Evolutionary conservation across 2,888 invertebrate species (phyloP).

Genomic region (Caenorhabditis imperialis): DNA sequence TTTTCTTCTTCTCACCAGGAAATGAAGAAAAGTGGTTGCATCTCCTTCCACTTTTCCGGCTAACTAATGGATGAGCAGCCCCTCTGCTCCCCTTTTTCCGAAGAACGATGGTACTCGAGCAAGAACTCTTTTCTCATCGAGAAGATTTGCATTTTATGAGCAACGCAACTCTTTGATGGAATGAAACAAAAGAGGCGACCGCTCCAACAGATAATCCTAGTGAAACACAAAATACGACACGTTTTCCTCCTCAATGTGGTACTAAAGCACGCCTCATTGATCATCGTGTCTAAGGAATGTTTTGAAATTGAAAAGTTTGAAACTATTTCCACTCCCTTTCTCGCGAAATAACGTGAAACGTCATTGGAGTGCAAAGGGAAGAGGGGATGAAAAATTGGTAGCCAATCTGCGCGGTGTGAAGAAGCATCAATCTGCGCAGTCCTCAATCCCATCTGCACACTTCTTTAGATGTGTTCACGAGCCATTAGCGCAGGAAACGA

Average conservation of each 20-base stretch:
- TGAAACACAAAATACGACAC: conserved; percentile 20
- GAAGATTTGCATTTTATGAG: conserved; percentile 45
- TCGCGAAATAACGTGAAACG: too few species aligned
- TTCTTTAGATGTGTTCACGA: conserved; percentile 56
- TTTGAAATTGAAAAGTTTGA: conserved; percentile 29
- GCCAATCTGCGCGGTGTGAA: conserved; percentile 42
- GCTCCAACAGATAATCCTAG: conserved; percentile 38
- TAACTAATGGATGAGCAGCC: conserved; percentile 7
- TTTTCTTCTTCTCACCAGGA: conserved; percentile 5
- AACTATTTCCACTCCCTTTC: background rate
- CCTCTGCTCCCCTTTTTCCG: too few species aligned
- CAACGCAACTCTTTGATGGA: too few species aligned
- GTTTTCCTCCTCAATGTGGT: conserved; percentile 34
- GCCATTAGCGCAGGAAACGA: conserved; percentile 58
- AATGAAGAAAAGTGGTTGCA: conserved; percentile 17
- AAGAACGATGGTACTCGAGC: too few species aligned
- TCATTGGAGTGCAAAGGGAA: conserved; percentile 44
- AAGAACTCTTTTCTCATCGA: conserved; percentile 14
- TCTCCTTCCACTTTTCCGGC: background rate
- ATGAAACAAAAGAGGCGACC: conserved; percentile 46
- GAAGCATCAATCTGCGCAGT: conserved; percentile 48
- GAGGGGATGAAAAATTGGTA: conserved; percentile 43
- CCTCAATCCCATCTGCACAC: conserved; percentile 54
- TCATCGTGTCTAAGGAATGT: too few species aligned
- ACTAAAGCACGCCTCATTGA: conserved; percentile 47